Evolutionary conservation across 2,113 vertebrate genomes (phyloP), one percentile per base, ranked within the genome.

Genomic region (Phaethornis superciliosus): DNA sequence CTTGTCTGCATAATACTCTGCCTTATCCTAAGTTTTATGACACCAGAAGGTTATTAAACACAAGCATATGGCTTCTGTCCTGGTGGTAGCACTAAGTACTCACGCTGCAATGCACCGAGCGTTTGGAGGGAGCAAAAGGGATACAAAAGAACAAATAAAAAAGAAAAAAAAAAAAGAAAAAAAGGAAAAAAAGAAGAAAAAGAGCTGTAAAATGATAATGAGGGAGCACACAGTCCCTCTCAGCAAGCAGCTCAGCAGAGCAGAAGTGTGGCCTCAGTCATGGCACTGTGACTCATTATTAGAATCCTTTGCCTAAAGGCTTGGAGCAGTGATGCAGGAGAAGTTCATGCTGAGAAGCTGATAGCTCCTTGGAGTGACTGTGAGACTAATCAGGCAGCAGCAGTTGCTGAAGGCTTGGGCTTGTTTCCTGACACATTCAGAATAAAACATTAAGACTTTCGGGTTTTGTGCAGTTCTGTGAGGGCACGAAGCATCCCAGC

Each of bases 221-320:
- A 96, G 94, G 95, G 90, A 91, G 84, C 58, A 35, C 15, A 90
- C 92, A 88, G 94, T 7, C 95, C 84, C 82, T 96, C 96, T 95
- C 92, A 95, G 97, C 96, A 72, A 96, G 97, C 95, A 51, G 96
- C 96, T 93, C 96, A 93, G 78, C 96, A 91, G 90, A 94, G 96
- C 96, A 97, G 96, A 97, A 96, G 96, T 89, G 94, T 88, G 97
- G 97, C 96, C 96, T 83, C 96, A 94, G 97, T 97, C 97, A 85
- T 64, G 79, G 96, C 96, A 59, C 96, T 91, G 97, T 60, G 97
- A 95, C 87, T 98, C 98, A 94, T 98, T 97, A 97, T 96, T 93
- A 96, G 97, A 56, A 96, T 95, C 94, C 95, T 97, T 95, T 93
- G 97, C 98, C 96, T 91, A 90, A 81, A 97, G 98, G 96, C 96